Evolutionary conservation across 2,888 invertebrate species (phyloP), one percentile per base, ranked within the genome.

Genomic region (Lysandra coridon): DNA sequence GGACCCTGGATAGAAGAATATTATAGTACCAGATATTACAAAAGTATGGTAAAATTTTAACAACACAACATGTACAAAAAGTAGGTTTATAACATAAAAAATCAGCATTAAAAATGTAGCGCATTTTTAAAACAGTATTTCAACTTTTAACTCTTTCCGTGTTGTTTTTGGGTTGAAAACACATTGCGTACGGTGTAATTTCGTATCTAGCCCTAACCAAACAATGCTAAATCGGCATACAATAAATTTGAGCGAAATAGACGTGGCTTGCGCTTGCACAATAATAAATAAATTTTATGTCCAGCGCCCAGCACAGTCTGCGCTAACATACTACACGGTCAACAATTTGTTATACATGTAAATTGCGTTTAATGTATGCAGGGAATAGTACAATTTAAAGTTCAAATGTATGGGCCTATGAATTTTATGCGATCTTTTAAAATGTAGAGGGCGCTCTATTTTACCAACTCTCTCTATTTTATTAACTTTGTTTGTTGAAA

Each of bases 251-350:
- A 85, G 87, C 90, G 85, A 89, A 92, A 92, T 92, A 91, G 90
- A 91, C 89, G 89, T 91, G 92, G 91, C 88, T 86, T 86, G 86
- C 83, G 84, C 89, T 85, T 87, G 88, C 87, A 87, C 88, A 86
- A 90, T 88, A 91, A 91, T 91, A 92, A 92, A 92, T 91, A 92
- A 87, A 89, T 88, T 90, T 90, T 91, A 91, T 91, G 89, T 88
- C 85, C 87, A 84, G 82, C 82, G 80, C 74, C 80, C 82, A 78
- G 82, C 85, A 86, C 86, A 85, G 75, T 49, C 75, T 49, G 75
- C 75, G 88, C 87, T 84, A 83, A 85, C 87, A 85, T 88, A 87
- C 33, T 87, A 86, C 87, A 87, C 85, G 84, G 84, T 82, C 83
- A 78, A 78, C 78, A 78, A 78, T 78, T 37, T 78, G 78, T 78